Percentiles rank a stretch among this genome's conserved stretches.
Evolutionary conservation across 2,888 invertebrate genomes (phyloP).

Genomic region (Dasypogon diadema): DNA sequence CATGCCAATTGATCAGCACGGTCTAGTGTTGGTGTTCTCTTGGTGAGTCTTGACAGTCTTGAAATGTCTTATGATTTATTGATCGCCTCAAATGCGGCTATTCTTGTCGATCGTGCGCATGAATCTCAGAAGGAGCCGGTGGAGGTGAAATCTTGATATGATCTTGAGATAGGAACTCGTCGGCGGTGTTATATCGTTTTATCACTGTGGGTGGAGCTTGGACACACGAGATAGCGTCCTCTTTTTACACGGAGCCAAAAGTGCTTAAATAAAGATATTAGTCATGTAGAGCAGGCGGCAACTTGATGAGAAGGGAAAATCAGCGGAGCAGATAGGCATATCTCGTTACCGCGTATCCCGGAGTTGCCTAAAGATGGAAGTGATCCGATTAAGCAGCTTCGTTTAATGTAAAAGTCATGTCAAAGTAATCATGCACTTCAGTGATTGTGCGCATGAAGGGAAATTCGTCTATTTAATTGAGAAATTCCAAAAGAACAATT

Average conservation of each 20-base stretch:
- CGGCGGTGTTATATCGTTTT: constrained; percentile 36
- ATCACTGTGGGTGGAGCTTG: constrained; percentile 48
- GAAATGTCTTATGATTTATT: constrained; percentile 56
- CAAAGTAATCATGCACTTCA: constrained; percentile 28
- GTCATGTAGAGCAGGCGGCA: constrained; percentile 10
- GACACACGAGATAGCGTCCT: constrained; percentile 9
- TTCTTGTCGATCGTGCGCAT: constrained; percentile 53
- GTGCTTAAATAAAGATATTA: constrained; percentile 40
- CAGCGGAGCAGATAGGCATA: not conserved
- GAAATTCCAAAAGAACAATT: constrained; percentile 5
- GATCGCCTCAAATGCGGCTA: constrained; percentile 55
- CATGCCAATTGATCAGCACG: constrained; percentile 47
- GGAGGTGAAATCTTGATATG: constrained; percentile 55
- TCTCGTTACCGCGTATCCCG: constrained; percentile 5
- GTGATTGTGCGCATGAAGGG: not conserved
- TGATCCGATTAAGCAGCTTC: constrained; percentile 34
- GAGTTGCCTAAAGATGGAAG: constrained; percentile 29
- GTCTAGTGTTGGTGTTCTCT: constrained; percentile 41
- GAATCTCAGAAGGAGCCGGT: constrained; percentile 55
- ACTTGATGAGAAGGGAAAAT: not conserved
- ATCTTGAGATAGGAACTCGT: constrained; percentile 53
- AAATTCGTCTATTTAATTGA: constrained; percentile 32
- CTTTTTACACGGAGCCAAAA: constrained; percentile 6
- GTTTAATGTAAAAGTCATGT: constrained; percentile 48
- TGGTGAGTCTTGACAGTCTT: constrained; percentile 41